A percentile compares a stretch with the other conserved stretches of the same genome.
These are phyloP conservation scores for Propithecus perrieri DNA, from an alignment of 2,797 vertebrate genomes.

Conservation along the genomic window DNA sequence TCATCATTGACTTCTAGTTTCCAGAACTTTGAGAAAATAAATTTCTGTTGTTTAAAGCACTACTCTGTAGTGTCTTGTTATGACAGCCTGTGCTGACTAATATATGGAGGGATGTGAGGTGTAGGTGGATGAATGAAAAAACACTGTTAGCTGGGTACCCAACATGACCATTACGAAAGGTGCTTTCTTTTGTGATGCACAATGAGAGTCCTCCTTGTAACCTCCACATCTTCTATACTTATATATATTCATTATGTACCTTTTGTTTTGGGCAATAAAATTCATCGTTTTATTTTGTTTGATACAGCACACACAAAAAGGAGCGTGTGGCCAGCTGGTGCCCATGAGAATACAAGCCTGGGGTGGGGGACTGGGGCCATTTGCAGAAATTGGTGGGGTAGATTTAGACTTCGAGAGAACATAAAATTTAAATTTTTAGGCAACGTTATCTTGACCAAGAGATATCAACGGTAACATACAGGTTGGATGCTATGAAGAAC, in stretches of 20 bases:
- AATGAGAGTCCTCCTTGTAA: not conserved
- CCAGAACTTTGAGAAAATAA: not conserved
- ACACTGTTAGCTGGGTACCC: not conserved
- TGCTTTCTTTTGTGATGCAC: too few relatives aligned
- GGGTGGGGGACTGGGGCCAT: not conserved
- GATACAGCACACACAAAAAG: too few relatives aligned
- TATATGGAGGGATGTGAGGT: not conserved
- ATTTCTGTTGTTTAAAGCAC: not conserved
- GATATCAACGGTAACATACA: not conserved
- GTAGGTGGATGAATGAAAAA: not conserved
- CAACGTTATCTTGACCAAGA: not conserved
- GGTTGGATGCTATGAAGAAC: not conserved
- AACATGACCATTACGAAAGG: not conserved
- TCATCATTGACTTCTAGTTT: not conserved
- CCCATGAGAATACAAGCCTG: too few relatives aligned
- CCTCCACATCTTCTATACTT: not conserved
- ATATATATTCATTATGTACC: not conserved
- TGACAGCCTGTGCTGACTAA: not conserved
- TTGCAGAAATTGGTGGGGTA: not conserved
- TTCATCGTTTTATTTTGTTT: not conserved
- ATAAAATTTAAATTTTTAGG: not conserved
- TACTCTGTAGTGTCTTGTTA: not conserved
- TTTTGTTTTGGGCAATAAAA: not conserved
- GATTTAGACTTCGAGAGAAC: not conserved
- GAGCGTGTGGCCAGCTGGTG: not conserved